A percentile compares a stretch with the other conserved stretches of the same genome.
Conservation (phyloP, 2,888 invertebrate species). For the Drosophila macrospina region DNA sequence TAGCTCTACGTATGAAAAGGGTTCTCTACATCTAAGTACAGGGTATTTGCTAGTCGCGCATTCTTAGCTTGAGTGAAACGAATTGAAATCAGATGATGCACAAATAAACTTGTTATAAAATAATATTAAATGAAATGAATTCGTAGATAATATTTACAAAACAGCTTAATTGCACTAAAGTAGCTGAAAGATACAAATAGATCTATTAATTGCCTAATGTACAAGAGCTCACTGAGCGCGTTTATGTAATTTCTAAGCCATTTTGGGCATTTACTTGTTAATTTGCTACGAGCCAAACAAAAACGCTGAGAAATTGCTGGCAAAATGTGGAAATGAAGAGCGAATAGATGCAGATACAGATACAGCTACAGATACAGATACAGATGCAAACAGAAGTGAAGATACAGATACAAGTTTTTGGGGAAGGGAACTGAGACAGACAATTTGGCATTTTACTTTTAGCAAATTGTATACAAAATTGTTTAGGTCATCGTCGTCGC, state of each 20-base stretch:
- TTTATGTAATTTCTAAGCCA: conserved; percentile 47
- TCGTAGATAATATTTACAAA: background rate
- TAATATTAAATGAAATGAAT: background rate
- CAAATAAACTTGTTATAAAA: background rate
- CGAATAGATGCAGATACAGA: conserved; percentile 11
- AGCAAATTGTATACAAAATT: conserved; percentile 64
- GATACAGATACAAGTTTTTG: conserved; percentile 8
- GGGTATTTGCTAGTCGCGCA: background rate
- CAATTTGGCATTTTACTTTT: conserved; percentile 77
- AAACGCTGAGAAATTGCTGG: conserved; percentile 39
- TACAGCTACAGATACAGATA: conserved; percentile 14
- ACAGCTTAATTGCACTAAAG: background rate
- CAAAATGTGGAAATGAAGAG: conserved; percentile 34
- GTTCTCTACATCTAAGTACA: background rate
- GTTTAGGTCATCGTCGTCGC: conserved; percentile 70
- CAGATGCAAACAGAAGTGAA: background rate
- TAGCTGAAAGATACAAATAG: conserved; percentile 4
- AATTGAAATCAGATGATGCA: background rate
- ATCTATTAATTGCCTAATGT: conserved; percentile 9
- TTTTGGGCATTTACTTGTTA: conserved; percentile 31
- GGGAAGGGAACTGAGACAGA: conserved; percentile 25
- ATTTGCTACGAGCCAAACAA: conserved; percentile 18
- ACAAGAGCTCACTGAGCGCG: background rate
- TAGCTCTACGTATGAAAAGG: too few relatives aligned
- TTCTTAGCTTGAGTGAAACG: too few relatives aligned